Base-by-base conservation (phyloP, 35 echinoderm and acorn worm genomes). In the Apostichopus japonicus region DNA sequence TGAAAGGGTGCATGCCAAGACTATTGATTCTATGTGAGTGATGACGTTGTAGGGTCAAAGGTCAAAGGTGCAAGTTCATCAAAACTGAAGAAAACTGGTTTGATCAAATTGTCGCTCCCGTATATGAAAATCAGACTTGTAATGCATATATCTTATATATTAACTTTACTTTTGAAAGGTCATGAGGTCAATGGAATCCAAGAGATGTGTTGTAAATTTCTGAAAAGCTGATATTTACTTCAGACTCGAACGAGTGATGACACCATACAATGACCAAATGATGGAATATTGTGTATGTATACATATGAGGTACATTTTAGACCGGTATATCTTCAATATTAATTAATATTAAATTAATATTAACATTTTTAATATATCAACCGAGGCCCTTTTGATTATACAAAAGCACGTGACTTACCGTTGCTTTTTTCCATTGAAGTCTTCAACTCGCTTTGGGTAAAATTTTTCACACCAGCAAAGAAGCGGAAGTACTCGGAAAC, bases 401-500 rank as follows among this genome's bases (percentile, higher is more conserved):
- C 19, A 78, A 78, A 27, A 8, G 10, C 8, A 78, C 76, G 21
- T 23, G 27, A 23, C 76, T 78, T 78, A 80, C 78, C 22, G 33
- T 44, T 54, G 24, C 25, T 54, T 6, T 6, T 54, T 80, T 54
- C 24, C 78, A 80, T 80, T 10, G 24, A 51, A 13, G 5, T 8
- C 10, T 33, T 27, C 10, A 80, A 10, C 9, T 6, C 16, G 4
- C 33, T 16, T 27, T 4, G 6, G 78, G 78, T 33, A 27, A 80
- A 33, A 80, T 80, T 80, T 10, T 54, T 80, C 4, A 51, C 8
- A 19, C 8, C 6, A 11, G 6, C 11, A 54, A 13, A 51, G 78
- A 80, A 80, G 6, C 78, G 10, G 52, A 80, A 80, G 52, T 80
- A 80, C 9, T 80, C 78, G 21, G 78, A 80, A 54, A 80, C 78